Percentiles rank a stretch among this genome's conserved stretches.
phyloP scores from a whole-genome alignment of 2,888 invertebrate genomes.

The Furcula furcula region DNA sequence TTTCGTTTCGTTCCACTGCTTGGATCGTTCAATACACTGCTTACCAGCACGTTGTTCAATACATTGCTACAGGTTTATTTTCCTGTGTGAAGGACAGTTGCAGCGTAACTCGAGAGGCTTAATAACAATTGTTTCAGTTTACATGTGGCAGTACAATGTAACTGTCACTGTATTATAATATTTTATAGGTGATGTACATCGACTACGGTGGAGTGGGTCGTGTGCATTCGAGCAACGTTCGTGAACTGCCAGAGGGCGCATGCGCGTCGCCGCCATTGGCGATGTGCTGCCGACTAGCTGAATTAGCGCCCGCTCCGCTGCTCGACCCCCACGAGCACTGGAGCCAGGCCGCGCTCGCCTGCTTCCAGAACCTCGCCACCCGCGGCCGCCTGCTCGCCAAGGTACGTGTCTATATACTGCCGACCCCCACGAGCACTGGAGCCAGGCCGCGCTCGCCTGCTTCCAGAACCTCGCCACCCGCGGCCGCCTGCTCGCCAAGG shows the following conservation, averaged over 20 bases:
- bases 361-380: conserved; percentile 61
- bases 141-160: too few relatives aligned
- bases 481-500: too few relatives aligned
- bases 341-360: conserved; percentile 83
- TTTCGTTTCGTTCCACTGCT: too few relatives aligned
- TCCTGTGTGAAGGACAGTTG: too few relatives aligned
- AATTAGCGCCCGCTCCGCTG: conserved; percentile 85
- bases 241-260: conserved; percentile 49
- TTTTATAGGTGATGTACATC: conserved; percentile 88
- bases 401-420: conserved; percentile 47
- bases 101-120: too few relatives aligned
- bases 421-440: neutral
- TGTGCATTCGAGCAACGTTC: conserved; percentile 68
- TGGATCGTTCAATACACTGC: too few relatives aligned
- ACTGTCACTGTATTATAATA: too few relatives aligned
- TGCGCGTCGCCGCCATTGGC: conserved; percentile 69
- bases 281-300: conserved; percentile 86
- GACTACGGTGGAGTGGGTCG: conserved; percentile 87
- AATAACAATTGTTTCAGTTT: conserved; percentile 3
- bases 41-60: too few relatives aligned
- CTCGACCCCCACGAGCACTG: conserved; percentile 83
- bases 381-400: conserved; percentile 65
- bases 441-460: too few relatives aligned
- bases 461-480: too few relatives aligned
- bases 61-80: too few relatives aligned